Evolutionary conservation across 2,888 invertebrate genomes (phyloP), one percentile per base, ranked within the genome.

Genomic region (Aromia moschata): DNA sequence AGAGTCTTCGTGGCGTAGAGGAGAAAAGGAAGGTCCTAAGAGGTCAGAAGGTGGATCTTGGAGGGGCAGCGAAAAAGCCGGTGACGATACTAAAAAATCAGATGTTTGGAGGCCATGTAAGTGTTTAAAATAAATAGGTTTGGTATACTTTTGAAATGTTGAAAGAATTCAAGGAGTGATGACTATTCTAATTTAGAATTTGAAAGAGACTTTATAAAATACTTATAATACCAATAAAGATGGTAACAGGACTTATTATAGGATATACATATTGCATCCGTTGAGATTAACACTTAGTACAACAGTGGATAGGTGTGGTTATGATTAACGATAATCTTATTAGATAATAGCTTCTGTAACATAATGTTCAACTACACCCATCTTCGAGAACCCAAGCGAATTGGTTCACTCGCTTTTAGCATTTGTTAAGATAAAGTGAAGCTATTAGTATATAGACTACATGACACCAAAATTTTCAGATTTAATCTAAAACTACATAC

Each of bases 81-180:
- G 56, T 7, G 58, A 58, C n/a, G 72, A 70, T 14, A 53, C 70
- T 16, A 75, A 76, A 58, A 71, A 71, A 62, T 51, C 67, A 5
- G 74, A 75, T 52, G 68, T 69, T 10, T 78, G 75, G 73, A 70
- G 72, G 60, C 70, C 73, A 11, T 64, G 72, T 70, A 66, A 70
- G 72, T 68, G n/a, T n/a, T n/a, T n/a, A n/a, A n/a, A n/a, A n/a
- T n/a, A n/a, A n/a, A n/a, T n/a, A n/a, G n/a, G n/a, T n/a, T n/a
- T n/a, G n/a, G n/a, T n/a, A n/a, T n/a, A n/a, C n/a, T n/a, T n/a
- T n/a, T n/a, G n/a, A n/a, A 38, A 25, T 5, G 9, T 25, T 25
- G 25, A 5, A 9, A 4, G 5, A 4, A 25, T 25, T 25, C 4
- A 25, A 5, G 4, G 4, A 25, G 4, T 25, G 4, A 4, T 25